A percentile compares a stretch with the other conserved stretches of the same genome.
phyloP scores from a whole-genome alignment of 64 coral and sea anemone genomes.

The Stichodactyla mertensii region DNA sequence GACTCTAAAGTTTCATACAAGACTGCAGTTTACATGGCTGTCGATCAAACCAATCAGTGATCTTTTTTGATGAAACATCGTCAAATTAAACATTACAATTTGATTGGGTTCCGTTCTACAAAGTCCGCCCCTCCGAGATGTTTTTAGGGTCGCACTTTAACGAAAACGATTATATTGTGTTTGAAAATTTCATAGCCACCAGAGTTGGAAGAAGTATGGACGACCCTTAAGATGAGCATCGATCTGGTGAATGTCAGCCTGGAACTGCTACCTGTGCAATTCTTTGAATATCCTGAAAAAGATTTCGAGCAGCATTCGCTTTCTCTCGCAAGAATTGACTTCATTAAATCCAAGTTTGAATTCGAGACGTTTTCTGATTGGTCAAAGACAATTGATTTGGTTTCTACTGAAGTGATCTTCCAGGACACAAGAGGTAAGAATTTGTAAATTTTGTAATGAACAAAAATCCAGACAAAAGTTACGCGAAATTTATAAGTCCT shows the following conservation, averaged over 20 bases:
- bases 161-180: background rate
- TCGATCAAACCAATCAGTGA: no score
- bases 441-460: background rate
- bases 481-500: no score
- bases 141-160: no score
- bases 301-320: conserved; percentile 3
- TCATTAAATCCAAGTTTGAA: conserved; percentile 94
- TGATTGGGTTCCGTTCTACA: background rate
- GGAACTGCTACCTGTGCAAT: conserved; percentile 70
- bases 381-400: conserved; percentile 94
- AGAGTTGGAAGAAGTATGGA: conserved; percentile 83
- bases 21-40: no score
- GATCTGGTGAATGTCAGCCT: conserved; percentile 96
- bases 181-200: conserved; percentile 35
- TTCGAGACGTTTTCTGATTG: conserved; percentile 93
- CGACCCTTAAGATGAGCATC: conserved; percentile 79
- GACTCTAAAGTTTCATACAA: no score
- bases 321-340: conserved; percentile 87
- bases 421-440: conserved; percentile 68
- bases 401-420: conserved; percentile 93
- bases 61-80: no score
- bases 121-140: no score
- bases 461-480: background rate
- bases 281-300: conserved; percentile 63
- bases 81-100: no score